Conservation (phyloP, 2,797 vertebrate genomes). For the Caiman crocodilus region DNA sequence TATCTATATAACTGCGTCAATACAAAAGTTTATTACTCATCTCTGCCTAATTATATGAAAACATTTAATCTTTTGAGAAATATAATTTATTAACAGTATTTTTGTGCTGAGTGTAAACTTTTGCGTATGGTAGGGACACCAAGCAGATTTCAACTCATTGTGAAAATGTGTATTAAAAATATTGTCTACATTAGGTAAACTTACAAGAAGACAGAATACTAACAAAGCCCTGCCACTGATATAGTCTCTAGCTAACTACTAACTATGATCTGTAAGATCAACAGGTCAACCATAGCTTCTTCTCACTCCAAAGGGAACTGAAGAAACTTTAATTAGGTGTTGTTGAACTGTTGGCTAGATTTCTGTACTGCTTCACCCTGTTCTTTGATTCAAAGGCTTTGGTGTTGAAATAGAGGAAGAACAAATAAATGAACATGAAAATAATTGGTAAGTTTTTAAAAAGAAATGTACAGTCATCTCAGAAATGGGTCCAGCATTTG, state of each 20-base stretch:
- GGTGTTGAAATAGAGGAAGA: not conserved
- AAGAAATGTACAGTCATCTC: not conserved
- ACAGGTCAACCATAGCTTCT: not conserved
- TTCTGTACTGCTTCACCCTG: not conserved
- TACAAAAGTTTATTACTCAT: not conserved
- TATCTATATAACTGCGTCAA: not conserved
- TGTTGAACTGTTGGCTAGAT: not conserved
- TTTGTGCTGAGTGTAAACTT: not conserved
- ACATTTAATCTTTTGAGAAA: not conserved
- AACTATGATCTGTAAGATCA: not conserved
- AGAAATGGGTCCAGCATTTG: not conserved
- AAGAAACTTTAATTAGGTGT: accelerated
- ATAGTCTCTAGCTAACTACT: not conserved
- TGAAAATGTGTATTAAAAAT: not conserved
- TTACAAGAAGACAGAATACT: accelerated
- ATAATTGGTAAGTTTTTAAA: not conserved
- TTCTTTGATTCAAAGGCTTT: not conserved
- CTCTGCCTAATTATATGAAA: slow-evolving; percentile 27
- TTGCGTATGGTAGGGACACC: not conserved
- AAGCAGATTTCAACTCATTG: not conserved
- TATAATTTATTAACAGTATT: not conserved
- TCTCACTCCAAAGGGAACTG: not conserved
- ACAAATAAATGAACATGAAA: not conserved
- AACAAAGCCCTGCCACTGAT: accelerated
- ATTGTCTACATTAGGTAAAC: not conserved